Conservation (phyloP, 2,797 vertebrate genomes). For the Trachops cirrhosus region DNA sequence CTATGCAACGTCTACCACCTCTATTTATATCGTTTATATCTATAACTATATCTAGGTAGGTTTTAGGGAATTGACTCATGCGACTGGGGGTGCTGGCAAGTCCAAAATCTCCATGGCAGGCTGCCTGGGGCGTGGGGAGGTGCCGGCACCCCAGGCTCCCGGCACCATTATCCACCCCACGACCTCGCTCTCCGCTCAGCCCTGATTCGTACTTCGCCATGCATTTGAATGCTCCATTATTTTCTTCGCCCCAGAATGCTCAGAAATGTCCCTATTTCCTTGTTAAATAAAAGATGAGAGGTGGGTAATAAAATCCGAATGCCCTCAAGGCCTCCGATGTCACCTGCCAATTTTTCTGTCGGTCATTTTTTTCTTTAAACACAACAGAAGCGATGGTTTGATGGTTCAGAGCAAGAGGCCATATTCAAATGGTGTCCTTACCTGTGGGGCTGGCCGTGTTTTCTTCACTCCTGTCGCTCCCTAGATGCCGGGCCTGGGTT, state of each 20-base stretch:
- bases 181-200: not conserved
- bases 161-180: too few species aligned
- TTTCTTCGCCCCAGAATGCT: not conserved
- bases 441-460: conserved; percentile 14
- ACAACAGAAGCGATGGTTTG: conserved; percentile 46
- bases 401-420: conserved; percentile 49
- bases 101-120: not conserved
- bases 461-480: conserved; percentile 58
- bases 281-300: conserved; percentile 67
- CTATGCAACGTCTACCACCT: not conserved
- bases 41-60: not conserved
- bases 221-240: not conserved
- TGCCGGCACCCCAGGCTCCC: not conserved
- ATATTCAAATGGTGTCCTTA: conserved; percentile 64
- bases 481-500: not conserved
- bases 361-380: conserved; percentile 40
- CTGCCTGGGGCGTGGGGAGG: not conserved
- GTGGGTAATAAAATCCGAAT: not conserved
- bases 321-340: conserved; percentile 42
- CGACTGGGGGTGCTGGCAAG: not conserved
- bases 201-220: fast-evolving
- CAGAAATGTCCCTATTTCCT: conserved; percentile 24
- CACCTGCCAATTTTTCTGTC: conserved; percentile 48
- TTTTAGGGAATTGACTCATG: not conserved
- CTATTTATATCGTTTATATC: not conserved